These are phyloP conservation scores for Vultur gryphus DNA, from an alignment of 2,797 vertebrate genomes.

Conservation along the genomic window DNA sequence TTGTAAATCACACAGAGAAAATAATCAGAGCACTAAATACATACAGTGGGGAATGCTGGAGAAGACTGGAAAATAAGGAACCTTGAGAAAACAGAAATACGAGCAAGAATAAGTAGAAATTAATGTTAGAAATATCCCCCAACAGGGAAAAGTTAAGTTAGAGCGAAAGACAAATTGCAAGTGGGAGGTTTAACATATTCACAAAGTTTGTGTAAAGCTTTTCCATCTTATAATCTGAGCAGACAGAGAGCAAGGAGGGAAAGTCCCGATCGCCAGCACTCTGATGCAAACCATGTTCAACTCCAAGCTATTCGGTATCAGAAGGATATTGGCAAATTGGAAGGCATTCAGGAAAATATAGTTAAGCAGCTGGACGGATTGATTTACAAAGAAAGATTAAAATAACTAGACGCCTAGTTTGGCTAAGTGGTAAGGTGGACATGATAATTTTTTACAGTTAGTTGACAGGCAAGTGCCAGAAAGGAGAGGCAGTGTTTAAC, in stretches of 20 bases:
- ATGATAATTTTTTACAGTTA: not conserved
- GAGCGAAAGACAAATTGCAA: not conserved
- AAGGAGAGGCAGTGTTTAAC: not conserved
- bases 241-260: not conserved
- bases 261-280: not conserved
- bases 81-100: not conserved
- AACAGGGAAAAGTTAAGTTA: not conserved
- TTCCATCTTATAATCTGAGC: accelerated
- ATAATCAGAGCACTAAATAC: not conserved
- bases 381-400: not conserved
- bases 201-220: not conserved
- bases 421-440: not conserved
- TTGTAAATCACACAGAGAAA: not conserved
- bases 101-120: not conserved
- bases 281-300: not conserved
- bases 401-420: not conserved
- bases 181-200: not conserved
- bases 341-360: not conserved
- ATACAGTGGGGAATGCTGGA: accelerated
- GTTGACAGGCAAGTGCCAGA: not conserved
- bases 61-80: not conserved
- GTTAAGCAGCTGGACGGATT: not conserved
- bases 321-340: not conserved
- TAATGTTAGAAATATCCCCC: not conserved
- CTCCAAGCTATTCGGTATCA: not conserved